Evolutionary conservation across 2,113 vertebrate genomes (phyloP).

Genomic region (Nymphicus hollandicus): DNA sequence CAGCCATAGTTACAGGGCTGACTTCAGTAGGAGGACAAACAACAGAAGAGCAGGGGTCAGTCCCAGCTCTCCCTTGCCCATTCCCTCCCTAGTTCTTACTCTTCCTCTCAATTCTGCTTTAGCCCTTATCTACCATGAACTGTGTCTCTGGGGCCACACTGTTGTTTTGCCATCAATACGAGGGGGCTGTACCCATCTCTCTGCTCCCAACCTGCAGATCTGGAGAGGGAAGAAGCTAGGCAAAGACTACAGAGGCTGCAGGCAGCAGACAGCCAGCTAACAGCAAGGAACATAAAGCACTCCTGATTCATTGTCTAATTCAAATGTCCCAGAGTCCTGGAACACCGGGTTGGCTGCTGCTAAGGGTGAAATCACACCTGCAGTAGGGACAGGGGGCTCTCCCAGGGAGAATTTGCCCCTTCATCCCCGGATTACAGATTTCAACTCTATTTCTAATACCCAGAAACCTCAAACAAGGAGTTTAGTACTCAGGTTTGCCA

Average conservation of each 20-base stretch:
- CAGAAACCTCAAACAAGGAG: background rate
- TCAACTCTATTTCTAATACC: background rate
- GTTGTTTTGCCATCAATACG: background rate
- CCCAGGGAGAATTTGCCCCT: background rate
- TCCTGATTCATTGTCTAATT: background rate
- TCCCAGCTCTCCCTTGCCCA: background rate
- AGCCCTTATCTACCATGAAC: background rate
- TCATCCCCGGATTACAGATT: background rate
- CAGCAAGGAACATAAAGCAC: background rate
- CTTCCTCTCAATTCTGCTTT: background rate
- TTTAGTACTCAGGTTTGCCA: background rate
- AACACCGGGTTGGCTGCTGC: background rate
- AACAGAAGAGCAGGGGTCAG: background rate
- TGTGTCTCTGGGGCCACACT: background rate
- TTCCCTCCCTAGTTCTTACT: background rate
- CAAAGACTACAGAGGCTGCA: background rate
- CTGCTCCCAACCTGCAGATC: background rate
- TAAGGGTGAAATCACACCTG: background rate
- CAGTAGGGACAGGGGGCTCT: background rate
- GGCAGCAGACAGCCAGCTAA: background rate
- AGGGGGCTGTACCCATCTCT: background rate
- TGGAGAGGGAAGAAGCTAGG: background rate
- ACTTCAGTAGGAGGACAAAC: background rate
- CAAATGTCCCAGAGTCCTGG: background rate
- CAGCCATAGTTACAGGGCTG: background rate